Conservation (phyloP, 2,888 invertebrate species). For the Cheilosia grossa region DNA sequence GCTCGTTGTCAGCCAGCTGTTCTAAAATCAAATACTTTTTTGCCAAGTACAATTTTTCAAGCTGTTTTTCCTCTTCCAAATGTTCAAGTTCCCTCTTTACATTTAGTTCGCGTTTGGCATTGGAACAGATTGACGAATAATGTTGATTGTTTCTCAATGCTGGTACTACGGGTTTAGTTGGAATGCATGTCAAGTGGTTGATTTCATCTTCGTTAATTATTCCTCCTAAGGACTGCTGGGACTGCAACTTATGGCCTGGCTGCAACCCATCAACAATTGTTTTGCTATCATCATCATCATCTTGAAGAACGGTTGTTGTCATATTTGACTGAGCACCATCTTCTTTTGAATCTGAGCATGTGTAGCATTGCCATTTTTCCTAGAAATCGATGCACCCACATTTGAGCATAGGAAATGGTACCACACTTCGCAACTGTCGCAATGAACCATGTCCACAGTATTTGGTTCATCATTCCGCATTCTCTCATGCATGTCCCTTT, state of each 20-base stretch:
- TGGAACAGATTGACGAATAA: background rate
- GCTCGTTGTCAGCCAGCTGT: too few species aligned
- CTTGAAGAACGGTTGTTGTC: background rate
- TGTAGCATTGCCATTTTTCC: background rate
- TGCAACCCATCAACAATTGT: background rate
- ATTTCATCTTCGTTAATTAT: background rate
- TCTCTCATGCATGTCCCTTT: background rate
- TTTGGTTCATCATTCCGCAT: conserved; percentile 6
- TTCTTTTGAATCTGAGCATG: background rate
- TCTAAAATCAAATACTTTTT: background rate
- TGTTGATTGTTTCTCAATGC: background rate
- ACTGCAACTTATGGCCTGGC: background rate
- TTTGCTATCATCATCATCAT: background rate
- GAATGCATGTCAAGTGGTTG: background rate
- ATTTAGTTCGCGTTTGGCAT: background rate
- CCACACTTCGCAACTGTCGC: conserved; percentile 22
- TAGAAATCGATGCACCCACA: conserved; percentile 14
- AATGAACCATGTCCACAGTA: conserved; percentile 20
- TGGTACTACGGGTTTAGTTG: background rate
- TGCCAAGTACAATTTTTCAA: background rate
- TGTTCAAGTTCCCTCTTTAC: background rate
- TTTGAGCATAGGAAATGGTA: conserved; percentile 11
- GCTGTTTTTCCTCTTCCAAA: background rate
- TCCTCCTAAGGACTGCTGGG: background rate
- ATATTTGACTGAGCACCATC: background rate